Evolutionary conservation across 1,140 invertebrate species (phyloP).

Genomic region (Drosophila leontia): DNA sequence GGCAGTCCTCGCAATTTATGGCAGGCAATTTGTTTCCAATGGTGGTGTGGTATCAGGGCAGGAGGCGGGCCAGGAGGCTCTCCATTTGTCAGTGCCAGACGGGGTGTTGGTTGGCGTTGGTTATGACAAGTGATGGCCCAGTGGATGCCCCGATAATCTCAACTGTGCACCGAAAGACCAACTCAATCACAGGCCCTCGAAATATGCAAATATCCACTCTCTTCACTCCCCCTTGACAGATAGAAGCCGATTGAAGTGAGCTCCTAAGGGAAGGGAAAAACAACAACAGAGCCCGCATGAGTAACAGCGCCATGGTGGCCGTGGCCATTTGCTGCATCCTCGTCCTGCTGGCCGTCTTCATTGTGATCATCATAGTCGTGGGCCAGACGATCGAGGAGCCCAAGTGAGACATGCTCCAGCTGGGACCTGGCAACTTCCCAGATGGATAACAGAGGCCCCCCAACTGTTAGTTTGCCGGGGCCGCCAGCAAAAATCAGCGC

Average conservation of each 20-base stretch:
- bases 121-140: constrained; percentile 68
- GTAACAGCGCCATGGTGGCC: constrained; percentile 88
- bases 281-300: constrained; percentile 57
- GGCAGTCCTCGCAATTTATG: constrained; percentile 74
- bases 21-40: constrained; percentile 69
- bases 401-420: constrained; percentile 86
- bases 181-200: constrained; percentile 3
- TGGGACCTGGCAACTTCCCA: constrained; percentile 85
- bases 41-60: constrained; percentile 8
- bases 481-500: constrained; percentile 31
- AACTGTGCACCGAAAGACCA: constrained; percentile 61
- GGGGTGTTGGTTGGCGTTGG: constrained; percentile 2
- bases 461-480: constrained; percentile 69
- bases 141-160: constrained; percentile 57
- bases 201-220: constrained; percentile 55
- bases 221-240: constrained; percentile 19
- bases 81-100: constrained; percentile 67
- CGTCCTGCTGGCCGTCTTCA: constrained; percentile 91
- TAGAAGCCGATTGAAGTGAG: constrained; percentile 22
- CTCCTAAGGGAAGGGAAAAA: constrained; percentile 3
- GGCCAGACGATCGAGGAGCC: constrained; percentile 89
- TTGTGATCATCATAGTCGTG: constrained; percentile 91
- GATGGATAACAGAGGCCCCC: constrained; percentile 84
- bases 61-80: background rate
- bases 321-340: constrained; percentile 92